Base-by-base conservation (phyloP, 2,888 invertebrate species). In the Cephus rjabovi region DNA sequence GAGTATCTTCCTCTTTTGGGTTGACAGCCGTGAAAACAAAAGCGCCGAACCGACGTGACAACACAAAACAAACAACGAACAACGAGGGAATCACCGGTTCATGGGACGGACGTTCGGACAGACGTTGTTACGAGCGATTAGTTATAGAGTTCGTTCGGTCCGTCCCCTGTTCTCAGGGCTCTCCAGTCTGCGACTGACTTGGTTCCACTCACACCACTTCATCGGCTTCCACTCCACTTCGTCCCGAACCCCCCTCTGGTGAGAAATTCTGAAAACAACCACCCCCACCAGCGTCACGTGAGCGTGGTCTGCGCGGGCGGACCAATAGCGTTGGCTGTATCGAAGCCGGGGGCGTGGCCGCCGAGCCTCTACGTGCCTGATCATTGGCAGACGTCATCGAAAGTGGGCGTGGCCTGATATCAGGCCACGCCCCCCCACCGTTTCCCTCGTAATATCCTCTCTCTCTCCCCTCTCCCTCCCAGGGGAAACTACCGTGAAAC, bases 241-340 rank as follows among this genome's bases (percentile, higher is more conserved):
- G 92, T 92, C 92, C 90, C 92, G 92, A 92, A 92, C 92, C 92
- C 83, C 90, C 92, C 89, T 91, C 92, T 91, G 89, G 91, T 85
- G 91, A 91, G 92, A 92, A 92, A 92, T 91, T 92, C 89, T 92
- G 93, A 92, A 93, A 89, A 92, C 90, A 93, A 92, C 92, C 90
- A 88, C 86, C 83, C 92, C 93, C 89, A 92, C 92, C 88, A 85
- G 78, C 33, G 86, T 87, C 84, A 89, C 92, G 85, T 70, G 1
- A 23, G 83, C 93, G 93, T 90, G 92, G 92, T 82, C 71, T 56
- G 34, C 1, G 23, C 37, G 34, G 76, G 75, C 77, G 86, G 73
- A 40, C 94, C 93, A 93, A 93, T 93, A 77, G 77, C 23, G 69
- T 15, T 4, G 11, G 70, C 30, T 70, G 81, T 81, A 78, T 81